Base-by-base conservation (phyloP, 2,888 invertebrate species). In the Aporophyla nigra region DNA sequence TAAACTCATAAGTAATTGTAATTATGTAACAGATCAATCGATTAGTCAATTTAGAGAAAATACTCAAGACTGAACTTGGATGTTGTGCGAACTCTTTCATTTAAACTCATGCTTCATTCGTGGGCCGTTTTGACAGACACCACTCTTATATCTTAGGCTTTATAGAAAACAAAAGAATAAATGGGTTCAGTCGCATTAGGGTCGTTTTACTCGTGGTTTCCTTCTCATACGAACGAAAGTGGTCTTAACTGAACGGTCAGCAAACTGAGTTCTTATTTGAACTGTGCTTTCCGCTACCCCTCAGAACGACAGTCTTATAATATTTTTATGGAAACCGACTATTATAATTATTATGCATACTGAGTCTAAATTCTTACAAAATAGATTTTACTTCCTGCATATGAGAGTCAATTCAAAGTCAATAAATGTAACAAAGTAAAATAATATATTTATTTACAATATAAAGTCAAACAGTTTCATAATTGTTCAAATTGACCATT, bases 11-110 rank as follows among this genome's bases (percentile, higher is more conserved):
- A 80, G 76, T 80, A 72, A 74, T 83, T 87, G 80, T 83, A 85
- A 85, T 86, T 83, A 84, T 87, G 77, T 89, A 88, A 89, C 87
- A 89, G 89, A 91, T 93, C 92, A 92, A 93, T 92, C 89, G 89
- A 92, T 93, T 93, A 93, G 96, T 96, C 95, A 95, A 95, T 95
- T 96, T 95, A 95, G 92, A 89, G 87, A 90, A 93, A 92, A 93
- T 93, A 93, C 91, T 93, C 90, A 96, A 96, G 96, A 96, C 96
- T 96, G 96, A 95, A 93, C 87, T 91, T 94, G 93, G 88, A 91
- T 93, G 93, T 93, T 91, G 93, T 92, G 91, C 72, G 76, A 81
- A 73, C 76, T 77, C 10, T 79, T 80, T 87, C 43, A 21, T 83
- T 86, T 79, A 14, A 65, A 65, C 80, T 69, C 85, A 77, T 70